A percentile compares a stretch with the other conserved stretches of the same genome.
Evolutionary conservation across 2,113 vertebrate genomes (phyloP).

Genomic region (Psittacus erithacus): DNA sequence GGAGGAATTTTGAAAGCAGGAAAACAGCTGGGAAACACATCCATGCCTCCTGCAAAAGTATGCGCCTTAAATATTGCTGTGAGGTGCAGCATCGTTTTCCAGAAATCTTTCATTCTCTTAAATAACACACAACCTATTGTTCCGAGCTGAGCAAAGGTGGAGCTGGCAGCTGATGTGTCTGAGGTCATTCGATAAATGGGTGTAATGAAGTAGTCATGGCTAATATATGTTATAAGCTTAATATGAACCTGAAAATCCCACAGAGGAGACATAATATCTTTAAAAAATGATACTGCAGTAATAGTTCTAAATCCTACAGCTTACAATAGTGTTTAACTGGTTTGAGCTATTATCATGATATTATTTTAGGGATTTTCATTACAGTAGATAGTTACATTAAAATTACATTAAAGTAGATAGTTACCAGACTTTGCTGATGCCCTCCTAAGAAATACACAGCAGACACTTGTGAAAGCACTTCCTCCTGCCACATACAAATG

Average conservation of each 20-base stretch:
- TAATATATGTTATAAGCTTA: slow-evolving; percentile 55
- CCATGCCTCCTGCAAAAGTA: slow-evolving; percentile 44
- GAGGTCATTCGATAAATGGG: slow-evolving; percentile 56
- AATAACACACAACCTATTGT: slow-evolving; percentile 62
- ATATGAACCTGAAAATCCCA: slow-evolving; percentile 47
- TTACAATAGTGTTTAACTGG: slow-evolving; percentile 24
- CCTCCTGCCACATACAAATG: neutral
- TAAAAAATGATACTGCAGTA: neutral
- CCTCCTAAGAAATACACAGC: neutral
- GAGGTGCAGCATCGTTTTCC: slow-evolving; percentile 29
- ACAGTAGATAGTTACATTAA: slow-evolving; percentile 31
- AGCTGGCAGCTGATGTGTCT: slow-evolving; percentile 69
- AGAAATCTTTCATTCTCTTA: slow-evolving; percentile 71
- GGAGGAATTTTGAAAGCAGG: slow-evolving; percentile 3
- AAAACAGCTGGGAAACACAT: slow-evolving; percentile 66
- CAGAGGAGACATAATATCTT: slow-evolving; percentile 26
- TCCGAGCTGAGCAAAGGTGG: slow-evolving; percentile 60
- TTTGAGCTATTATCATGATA: slow-evolving; percentile 22
- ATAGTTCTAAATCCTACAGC: slow-evolving; percentile 11
- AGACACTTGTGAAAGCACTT: slow-evolving; percentile 19
- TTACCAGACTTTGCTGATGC: slow-evolving; percentile 28
- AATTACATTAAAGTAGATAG: slow-evolving; percentile 18
- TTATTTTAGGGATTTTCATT: slow-evolving; percentile 59
- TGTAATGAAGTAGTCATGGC: slow-evolving; percentile 68
- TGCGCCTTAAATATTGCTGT: neutral